Evolutionary conservation across 2,888 invertebrate genomes (phyloP).

Genomic region (Agrilus biguttatus): DNA sequence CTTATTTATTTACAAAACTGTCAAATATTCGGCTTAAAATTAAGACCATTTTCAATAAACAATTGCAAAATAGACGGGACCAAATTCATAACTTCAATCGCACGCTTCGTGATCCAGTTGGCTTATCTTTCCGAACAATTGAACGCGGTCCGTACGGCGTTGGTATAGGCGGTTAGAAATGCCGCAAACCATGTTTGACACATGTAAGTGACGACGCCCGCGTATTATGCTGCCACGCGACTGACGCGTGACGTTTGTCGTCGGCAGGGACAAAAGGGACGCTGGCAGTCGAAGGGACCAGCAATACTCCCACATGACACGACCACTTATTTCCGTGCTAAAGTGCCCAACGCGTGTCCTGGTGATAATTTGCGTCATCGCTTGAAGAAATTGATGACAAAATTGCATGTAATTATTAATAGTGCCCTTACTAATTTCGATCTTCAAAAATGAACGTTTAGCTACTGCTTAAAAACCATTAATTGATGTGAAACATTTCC

Average conservation of each 20-base stretch:
- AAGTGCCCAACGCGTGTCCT: no score
- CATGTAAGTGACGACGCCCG: conserved; percentile 26
- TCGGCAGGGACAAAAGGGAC: conserved; percentile 17
- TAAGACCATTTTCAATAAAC: conserved; percentile 18
- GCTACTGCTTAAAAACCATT: no score
- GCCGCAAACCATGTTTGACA: conserved; percentile 27
- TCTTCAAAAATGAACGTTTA: no score
- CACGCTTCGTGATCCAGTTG: conserved; percentile 17
- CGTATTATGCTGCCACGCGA: conserved; percentile 6
- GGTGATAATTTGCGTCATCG: no score
- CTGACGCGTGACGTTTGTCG: no score
- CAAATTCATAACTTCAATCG: no score
- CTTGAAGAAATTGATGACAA: no score
- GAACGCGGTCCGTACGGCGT: conserved; percentile 11
- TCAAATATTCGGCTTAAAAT: conserved; percentile 5
- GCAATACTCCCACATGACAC: conserved; percentile 8
- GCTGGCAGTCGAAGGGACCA: conserved; percentile 11
- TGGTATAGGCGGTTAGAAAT: conserved; percentile 8
- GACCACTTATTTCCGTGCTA: neutral
- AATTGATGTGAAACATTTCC: no score
- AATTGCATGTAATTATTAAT: no score
- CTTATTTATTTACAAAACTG: no score
- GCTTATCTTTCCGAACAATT: conserved; percentile 32
- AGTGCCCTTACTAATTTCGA: no score
- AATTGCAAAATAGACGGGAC: conserved; percentile 5